phyloP scores from a whole-genome alignment of 2,888 invertebrate genomes.

The Branchellion lobata region DNA sequence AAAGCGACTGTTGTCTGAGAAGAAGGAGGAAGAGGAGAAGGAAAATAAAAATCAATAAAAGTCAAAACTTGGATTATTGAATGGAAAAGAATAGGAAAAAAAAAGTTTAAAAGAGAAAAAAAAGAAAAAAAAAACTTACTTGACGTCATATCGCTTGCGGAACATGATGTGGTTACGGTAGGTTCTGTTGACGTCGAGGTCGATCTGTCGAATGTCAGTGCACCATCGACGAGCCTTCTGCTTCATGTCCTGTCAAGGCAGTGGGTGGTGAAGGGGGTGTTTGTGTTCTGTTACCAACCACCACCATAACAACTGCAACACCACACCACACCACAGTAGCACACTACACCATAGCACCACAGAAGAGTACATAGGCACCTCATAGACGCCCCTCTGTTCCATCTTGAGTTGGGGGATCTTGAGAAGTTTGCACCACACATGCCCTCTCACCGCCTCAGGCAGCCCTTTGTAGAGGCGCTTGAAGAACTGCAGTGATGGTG shows the following conservation, averaged over 20 bases:
- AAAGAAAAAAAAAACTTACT: constrained; percentile 55
- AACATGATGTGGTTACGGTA: constrained; percentile 90
- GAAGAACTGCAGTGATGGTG: constrained; percentile 24
- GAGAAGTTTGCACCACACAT: constrained; percentile 78
- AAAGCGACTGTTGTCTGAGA: constrained; percentile 81
- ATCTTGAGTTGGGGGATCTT: constrained; percentile 76
- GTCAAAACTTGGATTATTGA: background rate
- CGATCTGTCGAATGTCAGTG: constrained; percentile 95
- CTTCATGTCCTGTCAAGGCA: constrained; percentile 74
- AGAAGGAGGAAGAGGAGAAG: background rate
- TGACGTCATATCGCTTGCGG: constrained; percentile 84
- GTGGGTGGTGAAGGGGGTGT: background rate
- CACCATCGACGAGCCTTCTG: constrained; percentile 83
- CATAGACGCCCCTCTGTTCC: constrained; percentile 78
- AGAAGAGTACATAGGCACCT: constrained; percentile 63
- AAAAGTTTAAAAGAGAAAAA: background rate
- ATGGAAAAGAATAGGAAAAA: background rate
- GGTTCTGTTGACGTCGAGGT: constrained; percentile 97
- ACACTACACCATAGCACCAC: no score
- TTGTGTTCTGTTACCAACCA: no score
- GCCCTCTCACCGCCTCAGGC: constrained; percentile 84
- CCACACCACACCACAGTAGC: no score
- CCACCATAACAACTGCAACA: no score
- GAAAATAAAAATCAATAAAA: background rate
- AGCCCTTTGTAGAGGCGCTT: constrained; percentile 83